These are phyloP conservation scores for Drosophila setosimentum DNA, from an alignment of 2,888 invertebrate species.

Conservation along the genomic window DNA sequence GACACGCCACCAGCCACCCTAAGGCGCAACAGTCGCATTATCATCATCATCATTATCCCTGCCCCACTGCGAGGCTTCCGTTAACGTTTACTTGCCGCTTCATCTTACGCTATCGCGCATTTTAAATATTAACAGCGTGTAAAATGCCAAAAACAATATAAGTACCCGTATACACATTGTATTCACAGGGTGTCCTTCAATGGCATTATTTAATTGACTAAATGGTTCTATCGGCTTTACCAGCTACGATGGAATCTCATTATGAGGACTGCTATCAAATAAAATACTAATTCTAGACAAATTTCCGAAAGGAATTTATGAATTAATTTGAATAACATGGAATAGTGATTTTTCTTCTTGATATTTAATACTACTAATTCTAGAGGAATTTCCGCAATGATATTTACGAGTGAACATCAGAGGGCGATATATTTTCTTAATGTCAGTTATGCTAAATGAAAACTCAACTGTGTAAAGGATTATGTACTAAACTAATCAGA, in stretches of 20 bases:
- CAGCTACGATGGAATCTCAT: not conserved
- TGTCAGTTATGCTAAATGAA: not conserved
- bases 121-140: slow-evolving; percentile 75
- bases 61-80: slow-evolving; percentile 48
- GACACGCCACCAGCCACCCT: slow-evolving; percentile 41
- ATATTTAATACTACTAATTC: not conserved
- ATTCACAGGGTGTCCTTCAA: slow-evolving; percentile 27
- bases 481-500: not conserved
- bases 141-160: slow-evolving; percentile 57
- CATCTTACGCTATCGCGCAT: slow-evolving; percentile 52
- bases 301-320: not conserved
- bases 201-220: not conserved
- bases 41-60: slow-evolving; percentile 20
- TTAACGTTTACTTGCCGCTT: slow-evolving; percentile 47
- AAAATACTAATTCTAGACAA: not conserved
- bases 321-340: not conserved
- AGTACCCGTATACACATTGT: slow-evolving; percentile 8
- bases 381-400: not conserved
- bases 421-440: not conserved
- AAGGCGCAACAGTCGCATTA: slow-evolving; percentile 40
- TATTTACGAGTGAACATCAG: not conserved
- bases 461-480: not conserved
- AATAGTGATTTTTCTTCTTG: not conserved
- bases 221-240: not conserved
- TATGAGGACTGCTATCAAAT: not conserved